Evolutionary conservation across 2,113 vertebrate species (phyloP).

Genomic region (Eleginops maclovinus): DNA sequence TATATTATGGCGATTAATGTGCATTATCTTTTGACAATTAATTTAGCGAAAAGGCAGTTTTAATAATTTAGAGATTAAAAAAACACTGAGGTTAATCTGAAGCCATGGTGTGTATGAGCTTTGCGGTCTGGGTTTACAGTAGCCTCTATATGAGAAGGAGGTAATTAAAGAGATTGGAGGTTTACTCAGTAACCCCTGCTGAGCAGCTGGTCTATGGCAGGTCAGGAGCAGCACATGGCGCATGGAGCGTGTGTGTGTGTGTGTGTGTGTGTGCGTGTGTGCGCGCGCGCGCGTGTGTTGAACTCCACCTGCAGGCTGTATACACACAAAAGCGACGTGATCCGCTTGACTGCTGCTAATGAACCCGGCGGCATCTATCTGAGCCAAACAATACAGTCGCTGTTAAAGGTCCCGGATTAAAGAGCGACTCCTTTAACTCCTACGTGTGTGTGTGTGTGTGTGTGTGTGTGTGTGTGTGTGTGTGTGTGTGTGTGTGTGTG

Average conservation of each 20-base stretch:
- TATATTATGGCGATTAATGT: not conserved
- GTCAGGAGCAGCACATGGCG: slow-evolving; percentile 81
- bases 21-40: not conserved
- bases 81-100: slow-evolving; percentile 21
- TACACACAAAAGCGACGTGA: slow-evolving; percentile 79
- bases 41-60: not conserved
- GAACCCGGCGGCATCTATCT: slow-evolving; percentile 76
- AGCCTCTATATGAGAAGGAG: slow-evolving; percentile 64
- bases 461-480: too few species aligned
- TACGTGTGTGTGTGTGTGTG: slow-evolving; percentile 20
- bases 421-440: slow-evolving; percentile 69
- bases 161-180: slow-evolving; percentile 82
- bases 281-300: slow-evolving; percentile 46
- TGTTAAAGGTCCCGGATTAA: slow-evolving; percentile 81
- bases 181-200: slow-evolving; percentile 79
- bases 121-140: slow-evolving; percentile 27
- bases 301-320: slow-evolving; percentile 80
- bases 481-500: too few species aligned
- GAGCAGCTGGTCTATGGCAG: slow-evolving; percentile 82
- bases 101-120: slow-evolving; percentile 12
- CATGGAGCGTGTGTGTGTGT: slow-evolving; percentile 50
- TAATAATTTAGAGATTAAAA: not conserved
- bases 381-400: slow-evolving; percentile 75
- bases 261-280: slow-evolving; percentile 40
- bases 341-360: slow-evolving; percentile 82